Evolutionary conservation across 2,113 vertebrate genomes (phyloP), one percentile per base, ranked within the genome.

Genomic region (Tetrao urogallus): DNA sequence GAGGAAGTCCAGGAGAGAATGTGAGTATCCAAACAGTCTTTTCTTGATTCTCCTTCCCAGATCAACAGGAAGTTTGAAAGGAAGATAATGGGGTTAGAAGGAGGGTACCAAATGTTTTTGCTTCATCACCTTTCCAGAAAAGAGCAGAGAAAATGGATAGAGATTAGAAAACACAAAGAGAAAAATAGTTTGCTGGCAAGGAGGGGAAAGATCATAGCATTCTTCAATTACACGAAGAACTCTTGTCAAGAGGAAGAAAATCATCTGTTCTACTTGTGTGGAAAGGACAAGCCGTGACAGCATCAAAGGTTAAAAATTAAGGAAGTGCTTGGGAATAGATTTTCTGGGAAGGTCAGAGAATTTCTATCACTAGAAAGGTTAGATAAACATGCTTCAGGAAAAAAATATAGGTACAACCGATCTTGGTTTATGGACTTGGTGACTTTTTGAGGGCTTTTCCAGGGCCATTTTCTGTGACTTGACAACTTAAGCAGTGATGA

Each of bases 211-310:
- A 94, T 71, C 69, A 77, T 54, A 83, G 56, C 56, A 83, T 92
- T 57, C 57, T 86, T 95, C 93, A 93, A 50, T 81, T 94, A 81
- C 61, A 22, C 34, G 70, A 90, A 91, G 86, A 94, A 66, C 63
- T 89, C 81, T 91, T 94, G 93, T 87, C 87, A 84, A 82, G 78
- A 92, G 71, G 89, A 96, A 87, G 70, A 94, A 90, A 93, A 94
- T 82, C 16, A 75, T 84, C 87, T 89, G 77, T 91, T 93, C 94
- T 93, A 27, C 57, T 84, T 93, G 56, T 64, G 83, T 94, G 78
- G 81, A 95, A 92, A 89, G 84, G 93, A 89, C 80, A 92, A 84
- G 86, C 64, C 92, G 47, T 90, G 93, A 93, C 87, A 95, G 70
- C 74, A 93, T 72, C 87, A 93, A 94, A 86, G 57, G 81, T 87